These are phyloP conservation scores for Siphonodentalium dalli DNA, from an alignment of 2,888 invertebrate genomes.

Conservation along the genomic window DNA sequence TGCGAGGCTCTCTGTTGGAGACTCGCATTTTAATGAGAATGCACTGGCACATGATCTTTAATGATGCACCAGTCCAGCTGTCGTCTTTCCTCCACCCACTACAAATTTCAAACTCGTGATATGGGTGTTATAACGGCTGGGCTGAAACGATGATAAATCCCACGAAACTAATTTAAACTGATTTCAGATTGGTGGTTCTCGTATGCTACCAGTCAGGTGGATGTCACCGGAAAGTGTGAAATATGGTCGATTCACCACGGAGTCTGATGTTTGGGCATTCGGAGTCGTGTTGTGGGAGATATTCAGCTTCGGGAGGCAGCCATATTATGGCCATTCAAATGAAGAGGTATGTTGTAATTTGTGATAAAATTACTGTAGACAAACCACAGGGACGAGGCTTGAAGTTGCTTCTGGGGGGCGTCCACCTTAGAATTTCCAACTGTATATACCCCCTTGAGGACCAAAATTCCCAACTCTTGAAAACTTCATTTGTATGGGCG, in stretches of 20 bases:
- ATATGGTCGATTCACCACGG: conserved; percentile 65
- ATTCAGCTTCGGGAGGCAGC: conserved; percentile 65
- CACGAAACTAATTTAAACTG: background rate
- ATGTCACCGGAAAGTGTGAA: conserved; percentile 67
- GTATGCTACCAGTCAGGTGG: conserved; percentile 66
- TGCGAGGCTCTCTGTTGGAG: too few relatives aligned
- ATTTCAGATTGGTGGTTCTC: conserved; percentile 56
- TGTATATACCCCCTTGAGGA: too few relatives aligned
- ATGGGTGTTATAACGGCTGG: background rate
- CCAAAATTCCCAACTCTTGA: too few relatives aligned
- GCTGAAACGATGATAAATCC: background rate
- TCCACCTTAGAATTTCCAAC: too few relatives aligned
- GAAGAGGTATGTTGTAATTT: conserved; percentile 61
- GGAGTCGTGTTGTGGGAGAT: conserved; percentile 67
- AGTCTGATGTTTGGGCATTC: conserved; percentile 67
- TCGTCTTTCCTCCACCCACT: background rate
- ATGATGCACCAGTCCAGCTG: too few relatives aligned
- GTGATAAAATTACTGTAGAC: too few relatives aligned
- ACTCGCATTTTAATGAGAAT: too few relatives aligned
- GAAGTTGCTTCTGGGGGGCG: too few relatives aligned
- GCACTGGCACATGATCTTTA: too few relatives aligned
- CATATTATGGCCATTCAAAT: conserved; percentile 66
- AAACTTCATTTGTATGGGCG: too few relatives aligned
- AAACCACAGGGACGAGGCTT: too few relatives aligned
- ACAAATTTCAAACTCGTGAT: background rate